These are phyloP conservation scores for Eubasilissa splendida DNA, from an alignment of 2,888 invertebrate species.

Conservation along the genomic window DNA sequence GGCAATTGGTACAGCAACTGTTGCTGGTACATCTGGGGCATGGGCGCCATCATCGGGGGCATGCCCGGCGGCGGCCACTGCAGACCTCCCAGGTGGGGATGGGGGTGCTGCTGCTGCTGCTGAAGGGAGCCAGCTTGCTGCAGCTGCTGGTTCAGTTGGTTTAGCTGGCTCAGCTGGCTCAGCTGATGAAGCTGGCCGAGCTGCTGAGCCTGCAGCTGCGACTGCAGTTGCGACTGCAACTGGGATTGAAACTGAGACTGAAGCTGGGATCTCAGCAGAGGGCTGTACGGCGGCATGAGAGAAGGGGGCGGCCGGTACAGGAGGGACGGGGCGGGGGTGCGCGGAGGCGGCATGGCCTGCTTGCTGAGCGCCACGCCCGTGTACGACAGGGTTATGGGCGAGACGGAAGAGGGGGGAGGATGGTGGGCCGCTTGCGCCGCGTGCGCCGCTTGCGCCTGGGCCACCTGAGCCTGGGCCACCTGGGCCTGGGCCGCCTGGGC, in stretches of 20 bases:
- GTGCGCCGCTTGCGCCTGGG: conserved; percentile 3
- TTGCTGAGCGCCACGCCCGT: conserved; percentile 82
- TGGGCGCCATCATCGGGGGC: conserved; percentile 60
- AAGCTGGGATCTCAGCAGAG: conserved; percentile 59
- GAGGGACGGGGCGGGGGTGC: conserved; percentile 62
- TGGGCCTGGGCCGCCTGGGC: conserved; percentile 88
- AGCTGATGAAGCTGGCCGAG: conserved; percentile 64
- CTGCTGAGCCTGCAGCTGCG: conserved; percentile 61
- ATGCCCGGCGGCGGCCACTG: conserved; percentile 63
- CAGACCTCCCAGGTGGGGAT: conserved; percentile 65
- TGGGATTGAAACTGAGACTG: conserved; percentile 55
- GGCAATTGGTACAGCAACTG: conserved; percentile 68
- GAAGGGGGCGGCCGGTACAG: conserved; percentile 65
- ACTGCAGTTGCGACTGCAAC: conserved; percentile 61
- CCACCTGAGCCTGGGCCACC: conserved; percentile 67
- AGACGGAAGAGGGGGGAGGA: conserved; percentile 52
- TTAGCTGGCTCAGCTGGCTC: conserved; percentile 63
- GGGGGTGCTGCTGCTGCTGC: conserved; percentile 63
- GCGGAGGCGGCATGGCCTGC: conserved; percentile 68
- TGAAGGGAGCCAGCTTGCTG: conserved; percentile 64
- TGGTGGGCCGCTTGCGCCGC: conserved; percentile 33
- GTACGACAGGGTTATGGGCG: conserved; percentile 73
- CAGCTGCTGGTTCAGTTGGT: conserved; percentile 62
- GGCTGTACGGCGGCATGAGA: conserved; percentile 63
- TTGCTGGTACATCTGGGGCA: conserved; percentile 45